Conservation (phyloP, 2,888 invertebrate species). For the Sinohyriopsis cumingii region DNA sequence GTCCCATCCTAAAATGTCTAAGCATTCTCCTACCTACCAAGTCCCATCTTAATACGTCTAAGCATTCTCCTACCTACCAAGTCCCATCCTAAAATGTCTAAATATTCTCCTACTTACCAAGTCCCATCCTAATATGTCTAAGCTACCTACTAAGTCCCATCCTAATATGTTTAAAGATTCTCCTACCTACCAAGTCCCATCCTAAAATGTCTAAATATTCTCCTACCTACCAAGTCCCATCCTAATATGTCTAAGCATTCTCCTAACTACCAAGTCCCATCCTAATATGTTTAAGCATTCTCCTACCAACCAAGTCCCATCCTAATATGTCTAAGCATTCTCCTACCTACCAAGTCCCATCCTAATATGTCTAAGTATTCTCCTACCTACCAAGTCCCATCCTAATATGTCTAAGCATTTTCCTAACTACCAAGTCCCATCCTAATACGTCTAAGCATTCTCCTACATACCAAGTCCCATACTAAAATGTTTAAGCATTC, state of each 20-base stretch:
- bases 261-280: slow-evolving; percentile 39
- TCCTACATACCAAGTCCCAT: slow-evolving; percentile 41
- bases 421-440: slow-evolving; percentile 40
- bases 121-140: slow-evolving; percentile 6
- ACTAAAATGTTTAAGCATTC: neutral
- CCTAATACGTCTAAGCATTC: neutral
- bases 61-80: slow-evolving; percentile 36
- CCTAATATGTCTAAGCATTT: neutral
- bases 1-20: slow-evolving; percentile 8
- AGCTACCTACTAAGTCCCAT: slow-evolving; percentile 39
- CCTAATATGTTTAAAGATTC: neutral
- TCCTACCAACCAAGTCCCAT: slow-evolving; percentile 41
- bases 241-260: neutral
- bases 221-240: slow-evolving; percentile 40
- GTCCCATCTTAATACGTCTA: slow-evolving; percentile 3
- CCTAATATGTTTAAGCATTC: neutral
- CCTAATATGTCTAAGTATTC: neutral
- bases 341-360: slow-evolving; percentile 41
- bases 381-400: slow-evolving; percentile 42
- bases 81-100: slow-evolving; percentile 8
- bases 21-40: slow-evolving; percentile 35
- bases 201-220: neutral
- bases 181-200: slow-evolving; percentile 39
- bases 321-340: neutral
- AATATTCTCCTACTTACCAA: slow-evolving; percentile 36